Conservation (phyloP, 64 coral and sea anemone genomes). For the Stichodactyla mertensii region DNA sequence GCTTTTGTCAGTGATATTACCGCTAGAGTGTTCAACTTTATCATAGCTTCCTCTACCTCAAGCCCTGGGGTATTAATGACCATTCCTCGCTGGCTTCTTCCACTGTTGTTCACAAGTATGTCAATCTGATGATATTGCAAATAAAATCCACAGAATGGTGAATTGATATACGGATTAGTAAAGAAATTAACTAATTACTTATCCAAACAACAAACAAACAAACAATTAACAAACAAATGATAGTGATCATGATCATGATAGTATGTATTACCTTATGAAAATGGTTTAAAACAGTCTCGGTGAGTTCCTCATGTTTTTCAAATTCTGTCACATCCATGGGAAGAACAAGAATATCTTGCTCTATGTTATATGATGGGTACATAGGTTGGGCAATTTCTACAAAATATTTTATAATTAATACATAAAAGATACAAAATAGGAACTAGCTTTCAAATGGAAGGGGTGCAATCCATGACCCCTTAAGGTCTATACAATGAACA, state of each 20-base stretch:
- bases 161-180: too few species aligned
- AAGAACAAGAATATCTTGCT: slow-evolving; percentile 71
- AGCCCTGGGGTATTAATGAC: slow-evolving; percentile 52
- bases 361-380: slow-evolving; percentile 60
- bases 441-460: neutral
- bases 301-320: slow-evolving; percentile 44
- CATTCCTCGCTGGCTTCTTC: slow-evolving; percentile 61
- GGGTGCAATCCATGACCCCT: too few species aligned
- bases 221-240: too few species aligned
- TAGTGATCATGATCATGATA: too few species aligned
- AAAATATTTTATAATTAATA: neutral
- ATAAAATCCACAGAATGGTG: neutral
- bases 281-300: slow-evolving; percentile 54
- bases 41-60: slow-evolving; percentile 59
- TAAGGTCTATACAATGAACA: too few species aligned
- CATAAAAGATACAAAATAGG: neutral
- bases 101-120: slow-evolving; percentile 85
- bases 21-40: slow-evolving; percentile 58
- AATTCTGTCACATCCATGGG: slow-evolving; percentile 66
- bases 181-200: too few species aligned
- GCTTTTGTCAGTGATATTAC: slow-evolving; percentile 81
- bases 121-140: slow-evolving; percentile 45
- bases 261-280: slow-evolving; percentile 52
- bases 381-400: slow-evolving; percentile 47
- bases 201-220: too few species aligned